Percentiles rank a stretch among this genome's conserved stretches.
These are phyloP conservation scores for Anodontia alba DNA, from an alignment of 2,888 invertebrate species.

Conservation along the genomic window DNA sequence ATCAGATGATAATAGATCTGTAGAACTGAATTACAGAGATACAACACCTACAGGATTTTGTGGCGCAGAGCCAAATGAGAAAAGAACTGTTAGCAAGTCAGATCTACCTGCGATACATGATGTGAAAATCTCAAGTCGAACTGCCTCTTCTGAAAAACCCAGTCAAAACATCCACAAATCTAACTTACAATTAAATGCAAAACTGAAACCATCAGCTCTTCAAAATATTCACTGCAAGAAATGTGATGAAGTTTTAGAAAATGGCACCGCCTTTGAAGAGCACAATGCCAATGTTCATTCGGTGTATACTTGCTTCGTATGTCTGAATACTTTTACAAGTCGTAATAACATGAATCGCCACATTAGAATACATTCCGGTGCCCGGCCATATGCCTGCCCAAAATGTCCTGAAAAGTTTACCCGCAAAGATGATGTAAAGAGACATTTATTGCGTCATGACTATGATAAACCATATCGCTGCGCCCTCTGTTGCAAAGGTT, in stretches of 20 bases:
- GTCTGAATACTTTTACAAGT: slow-evolving; percentile 74
- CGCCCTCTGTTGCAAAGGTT: slow-evolving; percentile 72
- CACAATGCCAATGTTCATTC: slow-evolving; percentile 71
- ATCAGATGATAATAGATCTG: not conserved
- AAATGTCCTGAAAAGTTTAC: slow-evolving; percentile 73
- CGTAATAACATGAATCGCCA: slow-evolving; percentile 77
- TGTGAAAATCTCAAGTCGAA: no score
- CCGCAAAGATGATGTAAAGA: slow-evolving; percentile 75
- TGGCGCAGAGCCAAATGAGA: no score
- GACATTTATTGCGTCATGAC: slow-evolving; percentile 75
- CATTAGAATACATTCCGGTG: slow-evolving; percentile 74
- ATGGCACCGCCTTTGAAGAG: slow-evolving; percentile 64
- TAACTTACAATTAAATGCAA: slow-evolving; percentile 32
- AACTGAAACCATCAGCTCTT: slow-evolving; percentile 36
- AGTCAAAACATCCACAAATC: no score
- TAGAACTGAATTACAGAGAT: not conserved
- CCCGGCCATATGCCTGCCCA: slow-evolving; percentile 73
- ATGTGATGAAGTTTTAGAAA: slow-evolving; percentile 63
- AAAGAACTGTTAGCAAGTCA: no score
- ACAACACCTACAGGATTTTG: not conserved
- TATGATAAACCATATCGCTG: slow-evolving; percentile 76
- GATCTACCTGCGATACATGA: no score
- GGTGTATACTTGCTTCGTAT: slow-evolving; percentile 72
- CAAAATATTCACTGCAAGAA: slow-evolving; percentile 67
- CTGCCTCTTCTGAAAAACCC: no score